Base-by-base conservation (phyloP, 2,113 vertebrate genomes). In the Anarrhichthys ocellatus region DNA sequence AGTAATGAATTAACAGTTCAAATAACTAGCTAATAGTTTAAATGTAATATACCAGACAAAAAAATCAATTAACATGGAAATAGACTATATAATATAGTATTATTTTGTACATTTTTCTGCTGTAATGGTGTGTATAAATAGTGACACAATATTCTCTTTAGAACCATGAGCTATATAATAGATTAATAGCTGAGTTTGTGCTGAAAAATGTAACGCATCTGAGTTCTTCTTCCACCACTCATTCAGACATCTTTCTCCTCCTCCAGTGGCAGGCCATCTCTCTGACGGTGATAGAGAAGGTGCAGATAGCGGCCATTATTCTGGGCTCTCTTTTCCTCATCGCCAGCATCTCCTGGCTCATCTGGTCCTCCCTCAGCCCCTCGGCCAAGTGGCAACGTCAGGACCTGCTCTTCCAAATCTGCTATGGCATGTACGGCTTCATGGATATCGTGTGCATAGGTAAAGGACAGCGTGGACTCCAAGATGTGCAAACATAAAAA, bases 361-460 rank as follows among this genome's bases (percentile, higher is more conserved):
- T 98, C 92, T 98, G 97, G 97, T 98, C 97, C 46, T 97, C 97
- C 2, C 96, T 98, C 94, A 98, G 97, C 88, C 97, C 97, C n/a
- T 98, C 97, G 5, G 97, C 97, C 88, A 97, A 97, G 92, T 98
- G 97, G 97, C 97, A 98, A 71, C 95, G 97, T 6, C 97, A 98
- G 93, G 97, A 98, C 93, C 94, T 98, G 92, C 97, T 98, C 92
- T 98, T 98, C 94, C 97, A 98, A 90, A 98, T 98, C 93, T 98
- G 97, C 95, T 98, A 98, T 18, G 97, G 97, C 94, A 98, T 98
- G 97, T 98, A 98, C 6, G 97, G 97, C 89, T 98, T 98, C 95
- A 98, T 98, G 97, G 97, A 98, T 78, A 97, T 98, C 7, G 97
- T 98, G 89, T 98, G 97, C 93, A 97, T 98, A 95, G 97, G 97